phyloP scores from a whole-genome alignment of 2,888 invertebrate genomes.

The Drosophila ezoana region DNA sequence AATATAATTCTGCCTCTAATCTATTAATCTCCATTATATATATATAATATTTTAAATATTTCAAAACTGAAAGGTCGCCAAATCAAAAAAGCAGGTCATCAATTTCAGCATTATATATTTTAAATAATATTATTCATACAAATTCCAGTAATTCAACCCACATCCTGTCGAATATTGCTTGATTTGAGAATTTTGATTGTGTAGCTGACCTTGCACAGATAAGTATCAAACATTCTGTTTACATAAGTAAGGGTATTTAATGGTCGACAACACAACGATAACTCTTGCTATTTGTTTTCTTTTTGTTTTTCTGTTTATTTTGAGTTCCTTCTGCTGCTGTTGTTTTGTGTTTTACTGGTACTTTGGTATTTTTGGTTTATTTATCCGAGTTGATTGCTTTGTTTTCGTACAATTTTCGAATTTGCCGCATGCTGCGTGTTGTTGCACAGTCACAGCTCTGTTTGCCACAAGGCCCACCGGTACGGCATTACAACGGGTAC shows the following conservation, averaged over 20 bases:
- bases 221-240: not conserved
- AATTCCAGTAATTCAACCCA: too few species aligned
- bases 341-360: slow-evolving; percentile 56
- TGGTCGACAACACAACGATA: not conserved
- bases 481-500: slow-evolving; percentile 6
- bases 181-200: too few species aligned
- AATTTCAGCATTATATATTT: too few species aligned
- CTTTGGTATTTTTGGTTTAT: slow-evolving; percentile 78
- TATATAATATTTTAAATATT: too few species aligned
- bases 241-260: slow-evolving; percentile 1
- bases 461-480: slow-evolving; percentile 41
- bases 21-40: too few species aligned
- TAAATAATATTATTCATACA: too few species aligned
- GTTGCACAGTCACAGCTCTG: slow-evolving; percentile 70
- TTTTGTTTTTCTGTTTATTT: slow-evolving; percentile 49
- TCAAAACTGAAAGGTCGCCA: too few species aligned
- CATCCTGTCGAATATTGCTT: too few species aligned
- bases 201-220: too few species aligned
- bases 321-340: slow-evolving; percentile 23
- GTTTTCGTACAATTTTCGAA: slow-evolving; percentile 72
- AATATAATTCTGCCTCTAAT: too few species aligned
- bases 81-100: too few species aligned
- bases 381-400: slow-evolving; percentile 80
- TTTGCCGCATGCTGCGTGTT: slow-evolving; percentile 40
- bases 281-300: slow-evolving; percentile 15